phyloP scores from a whole-genome alignment of 1,140 invertebrate genomes.

The Lepidurus packardi region DNA sequence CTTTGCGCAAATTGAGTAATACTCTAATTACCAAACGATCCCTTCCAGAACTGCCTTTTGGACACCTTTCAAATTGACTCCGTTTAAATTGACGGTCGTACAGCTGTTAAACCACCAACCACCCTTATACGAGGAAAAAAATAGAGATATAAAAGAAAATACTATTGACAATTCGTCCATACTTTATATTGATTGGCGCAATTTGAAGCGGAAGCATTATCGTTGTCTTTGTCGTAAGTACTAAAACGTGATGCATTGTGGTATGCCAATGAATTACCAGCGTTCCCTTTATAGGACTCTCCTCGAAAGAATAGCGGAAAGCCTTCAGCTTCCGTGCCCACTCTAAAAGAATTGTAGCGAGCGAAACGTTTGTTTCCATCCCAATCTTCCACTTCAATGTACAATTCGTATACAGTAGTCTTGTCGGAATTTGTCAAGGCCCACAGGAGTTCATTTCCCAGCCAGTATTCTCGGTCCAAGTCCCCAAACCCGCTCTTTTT shows the following conservation, averaged over 20 bases:
- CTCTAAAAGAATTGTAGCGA: constrained; percentile 36
- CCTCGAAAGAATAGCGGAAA: constrained; percentile 49
- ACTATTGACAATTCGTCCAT: background rate
- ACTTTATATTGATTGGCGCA: background rate
- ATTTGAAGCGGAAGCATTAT: constrained; percentile 44
- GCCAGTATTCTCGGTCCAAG: background rate
- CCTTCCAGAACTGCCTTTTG: background rate
- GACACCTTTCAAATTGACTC: background rate
- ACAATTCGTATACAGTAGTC: background rate
- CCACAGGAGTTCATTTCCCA: background rate
- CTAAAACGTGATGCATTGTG: constrained; percentile 56
- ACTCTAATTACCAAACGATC: background rate
- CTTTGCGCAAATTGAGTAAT: background rate
- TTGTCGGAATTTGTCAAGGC: background rate
- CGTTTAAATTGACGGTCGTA: background rate
- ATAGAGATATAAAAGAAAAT: background rate
- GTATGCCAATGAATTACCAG: constrained; percentile 53
- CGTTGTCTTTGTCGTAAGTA: constrained; percentile 55
- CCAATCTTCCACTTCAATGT: background rate
- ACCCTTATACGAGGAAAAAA: background rate
- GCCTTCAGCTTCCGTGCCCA: constrained; percentile 48
- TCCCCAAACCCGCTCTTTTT: background rate
- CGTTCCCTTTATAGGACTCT: constrained; percentile 50
- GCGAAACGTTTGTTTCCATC: background rate
- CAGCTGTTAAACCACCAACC: background rate